Base-by-base conservation (phyloP, 35 echinoderm and acorn worm genomes). In the Apostichopus parvimensis region DNA sequence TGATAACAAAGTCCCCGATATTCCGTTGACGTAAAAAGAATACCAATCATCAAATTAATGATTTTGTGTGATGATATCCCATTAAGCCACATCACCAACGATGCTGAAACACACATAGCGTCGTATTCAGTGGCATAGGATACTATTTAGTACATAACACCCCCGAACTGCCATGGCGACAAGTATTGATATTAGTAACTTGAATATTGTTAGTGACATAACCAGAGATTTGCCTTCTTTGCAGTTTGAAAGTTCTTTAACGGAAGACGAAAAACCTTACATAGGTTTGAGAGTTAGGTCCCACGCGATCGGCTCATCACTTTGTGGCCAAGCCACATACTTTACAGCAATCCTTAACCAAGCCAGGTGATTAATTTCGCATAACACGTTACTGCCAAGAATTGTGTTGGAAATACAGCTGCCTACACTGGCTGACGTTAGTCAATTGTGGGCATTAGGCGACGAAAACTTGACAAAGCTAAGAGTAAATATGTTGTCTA, bases 151-250 rank as follows among this genome's bases (percentile, higher is more conserved):
- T 55, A 20, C 78, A 8, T 80, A 52, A 8, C 12, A 80, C 81
- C 55, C 55, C 1, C n/a, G 20, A 25, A 84, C 17, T 88, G 72
- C 26, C 89, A 98, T 98, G 96, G 96, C 96, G 96, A 93, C 94
- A 82, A 79, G 93, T 34, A 88, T 82, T 24, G 72, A 72, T 13
- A 75, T 73, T 60, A 93, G 78, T 22, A 83, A 79, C 28, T 65
- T 84, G 8, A 79, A 68, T 56, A 87, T 70, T 21, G 73, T 93
- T 13, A 91, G 82, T 76, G 97, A 98, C 78, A 98, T 98, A 68
- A 98, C 97, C 23, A 95, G 90, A 92, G 97, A 96, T 98, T 98
- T 98, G 88, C 94, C 97, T 22, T 94, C 94, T 83, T 94, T 98
- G 21, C 95, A 98, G 57, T 98, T 98, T 92, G 97, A 98, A 93